phyloP scores from a whole-genome alignment of 2,888 invertebrate genomes.

The Papilio demoleus region DNA sequence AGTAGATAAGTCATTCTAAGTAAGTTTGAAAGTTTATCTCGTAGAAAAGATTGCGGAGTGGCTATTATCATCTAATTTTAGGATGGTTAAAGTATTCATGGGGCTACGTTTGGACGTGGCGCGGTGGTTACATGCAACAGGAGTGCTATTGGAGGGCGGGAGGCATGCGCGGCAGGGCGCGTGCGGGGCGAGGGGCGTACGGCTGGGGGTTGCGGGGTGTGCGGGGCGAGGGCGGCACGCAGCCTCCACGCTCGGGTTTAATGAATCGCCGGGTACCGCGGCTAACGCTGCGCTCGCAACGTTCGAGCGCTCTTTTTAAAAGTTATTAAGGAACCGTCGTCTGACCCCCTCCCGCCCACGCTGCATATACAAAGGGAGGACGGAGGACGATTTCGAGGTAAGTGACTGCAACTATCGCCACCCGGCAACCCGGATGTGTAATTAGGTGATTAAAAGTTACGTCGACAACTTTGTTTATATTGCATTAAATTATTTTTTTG shows the following conservation, averaged over 20 bases:
- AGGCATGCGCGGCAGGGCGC: slow-evolving; percentile 39
- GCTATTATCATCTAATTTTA: slow-evolving; percentile 72
- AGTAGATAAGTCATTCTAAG: neutral
- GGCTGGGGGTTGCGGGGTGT: slow-evolving; percentile 46
- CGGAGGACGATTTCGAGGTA: slow-evolving; percentile 61
- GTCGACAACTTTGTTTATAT: slow-evolving; percentile 33
- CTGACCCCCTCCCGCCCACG: slow-evolving; percentile 75
- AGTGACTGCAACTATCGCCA: slow-evolving; percentile 45
- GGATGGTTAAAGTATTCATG: slow-evolving; percentile 78
- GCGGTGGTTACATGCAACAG: slow-evolving; percentile 79
- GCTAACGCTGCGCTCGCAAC: slow-evolving; percentile 75
- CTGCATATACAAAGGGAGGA: slow-evolving; percentile 64
- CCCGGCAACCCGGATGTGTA: slow-evolving; percentile 18
- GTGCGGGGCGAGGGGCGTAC: slow-evolving; percentile 39
- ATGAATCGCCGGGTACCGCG: slow-evolving; percentile 81
- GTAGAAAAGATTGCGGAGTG: slow-evolving; percentile 57
- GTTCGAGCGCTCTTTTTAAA: slow-evolving; percentile 72
- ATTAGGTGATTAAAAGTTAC: slow-evolving; percentile 41
- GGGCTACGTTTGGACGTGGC: slow-evolving; percentile 53
- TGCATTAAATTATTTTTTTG: slow-evolving; percentile 10
- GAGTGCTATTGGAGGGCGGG: slow-evolving; percentile 71
- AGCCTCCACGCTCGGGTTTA: slow-evolving; percentile 79
- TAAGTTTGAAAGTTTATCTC: slow-evolving; percentile 29
- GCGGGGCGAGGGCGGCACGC: slow-evolving; percentile 65
- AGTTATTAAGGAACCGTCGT: slow-evolving; percentile 69